Percentiles rank a stretch among this genome's conserved stretches.
These are phyloP conservation scores for Molossus alvarezi DNA, from an alignment of 2,797 vertebrate genomes.

Conservation along the genomic window DNA sequence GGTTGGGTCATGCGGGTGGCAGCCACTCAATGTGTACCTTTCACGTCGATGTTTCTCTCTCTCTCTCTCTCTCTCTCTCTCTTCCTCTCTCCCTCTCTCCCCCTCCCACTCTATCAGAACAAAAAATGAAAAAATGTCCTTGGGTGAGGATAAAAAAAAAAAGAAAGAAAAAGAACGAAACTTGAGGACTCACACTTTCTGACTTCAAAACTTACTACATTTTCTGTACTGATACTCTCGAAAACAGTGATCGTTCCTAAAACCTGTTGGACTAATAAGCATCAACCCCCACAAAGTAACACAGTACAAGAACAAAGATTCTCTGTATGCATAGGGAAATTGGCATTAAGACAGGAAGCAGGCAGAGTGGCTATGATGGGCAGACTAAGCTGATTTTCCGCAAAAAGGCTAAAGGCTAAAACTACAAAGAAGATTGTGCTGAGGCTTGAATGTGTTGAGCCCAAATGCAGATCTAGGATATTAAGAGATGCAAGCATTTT, in stretches of 20 bases:
- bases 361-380: neutral
- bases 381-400: neutral
- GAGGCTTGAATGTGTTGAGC: neutral
- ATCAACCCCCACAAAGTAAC: neutral
- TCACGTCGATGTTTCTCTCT: too few species aligned
- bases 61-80: too few species aligned
- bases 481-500: neutral
- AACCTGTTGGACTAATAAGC: neutral
- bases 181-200: neutral
- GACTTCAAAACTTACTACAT: neutral
- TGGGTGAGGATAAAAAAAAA: too few species aligned
- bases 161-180: conserved; percentile 9
- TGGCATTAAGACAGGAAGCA: neutral
- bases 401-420: neutral
- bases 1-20: too few species aligned
- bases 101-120: too few species aligned
- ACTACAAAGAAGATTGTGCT: neutral
- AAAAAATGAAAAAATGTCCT: too few species aligned
- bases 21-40: too few species aligned
- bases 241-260: neutral
- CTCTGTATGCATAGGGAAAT: neutral
- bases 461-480: neutral
- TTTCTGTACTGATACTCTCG: neutral
- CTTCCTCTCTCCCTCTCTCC: too few species aligned
- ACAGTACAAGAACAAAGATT: neutral